These are phyloP conservation scores for Mionectes olivaceus DNA, from an alignment of 2,797 vertebrate genomes.

Conservation along the genomic window DNA sequence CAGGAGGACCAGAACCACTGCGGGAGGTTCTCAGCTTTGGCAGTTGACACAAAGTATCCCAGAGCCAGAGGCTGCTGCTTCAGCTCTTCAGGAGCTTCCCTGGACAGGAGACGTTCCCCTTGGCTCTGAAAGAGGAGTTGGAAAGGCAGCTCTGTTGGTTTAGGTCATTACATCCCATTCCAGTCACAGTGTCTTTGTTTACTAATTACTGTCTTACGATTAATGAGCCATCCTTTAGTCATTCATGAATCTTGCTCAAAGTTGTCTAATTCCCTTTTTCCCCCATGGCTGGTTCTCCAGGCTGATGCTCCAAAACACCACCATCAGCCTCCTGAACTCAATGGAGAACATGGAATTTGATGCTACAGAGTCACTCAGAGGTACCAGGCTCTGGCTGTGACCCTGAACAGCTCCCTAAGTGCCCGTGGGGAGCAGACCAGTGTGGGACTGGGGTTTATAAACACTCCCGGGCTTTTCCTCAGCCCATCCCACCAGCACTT, in stretches of 20 bases:
- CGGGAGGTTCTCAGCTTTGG: slow-evolving; percentile 93
- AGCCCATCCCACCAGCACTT: neutral
- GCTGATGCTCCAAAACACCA: neutral
- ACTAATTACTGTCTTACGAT: neutral
- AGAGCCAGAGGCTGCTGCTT: slow-evolving; percentile 97
- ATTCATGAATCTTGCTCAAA: neutral
- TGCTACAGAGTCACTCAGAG: neutral
- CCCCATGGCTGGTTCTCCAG: neutral
- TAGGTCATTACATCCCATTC: neutral
- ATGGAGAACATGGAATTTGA: neutral
- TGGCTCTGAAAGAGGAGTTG: slow-evolving; percentile 83
- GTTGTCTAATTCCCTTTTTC: neutral
- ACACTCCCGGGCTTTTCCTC: neutral
- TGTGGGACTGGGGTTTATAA: neutral
- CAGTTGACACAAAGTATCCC: slow-evolving; percentile 96
- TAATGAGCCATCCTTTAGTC: neutral
- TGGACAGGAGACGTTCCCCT: slow-evolving; percentile 93
- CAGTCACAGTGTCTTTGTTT: neutral
- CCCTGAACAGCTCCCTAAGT: neutral
- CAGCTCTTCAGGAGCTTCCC: slow-evolving; percentile 95
- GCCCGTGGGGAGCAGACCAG: neutral
- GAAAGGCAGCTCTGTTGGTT: neutral
- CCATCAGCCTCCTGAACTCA: neutral
- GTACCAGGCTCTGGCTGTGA: neutral
- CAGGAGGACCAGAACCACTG: slow-evolving; percentile 99